phyloP scores from a whole-genome alignment of 2,888 invertebrate species.

The Panzeria rudis region DNA sequence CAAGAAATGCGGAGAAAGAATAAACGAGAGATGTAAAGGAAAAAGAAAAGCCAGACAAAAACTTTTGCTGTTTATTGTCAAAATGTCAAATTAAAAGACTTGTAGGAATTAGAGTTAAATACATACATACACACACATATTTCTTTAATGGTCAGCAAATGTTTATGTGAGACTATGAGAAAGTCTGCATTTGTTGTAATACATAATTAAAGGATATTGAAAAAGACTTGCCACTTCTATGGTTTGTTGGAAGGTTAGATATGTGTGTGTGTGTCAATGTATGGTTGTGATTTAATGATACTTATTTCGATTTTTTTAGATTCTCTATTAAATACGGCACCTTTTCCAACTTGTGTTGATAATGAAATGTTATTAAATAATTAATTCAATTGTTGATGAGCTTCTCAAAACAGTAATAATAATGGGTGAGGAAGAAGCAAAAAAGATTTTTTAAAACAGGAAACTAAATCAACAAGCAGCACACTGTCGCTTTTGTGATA shows the following conservation, averaged over 20 bases:
- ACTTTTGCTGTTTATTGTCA: conserved; percentile 46
- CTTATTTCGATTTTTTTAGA: conserved; percentile 23
- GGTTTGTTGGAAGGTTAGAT: background rate
- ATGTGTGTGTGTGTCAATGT: too few relatives aligned
- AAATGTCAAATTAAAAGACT: conserved; percentile 46
- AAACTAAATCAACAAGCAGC: conserved; percentile 54
- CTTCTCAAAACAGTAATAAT: background rate
- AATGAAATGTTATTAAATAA: conserved; percentile 52
- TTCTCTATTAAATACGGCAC: background rate
- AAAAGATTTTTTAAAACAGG: conserved; percentile 21
- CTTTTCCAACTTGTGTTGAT: background rate
- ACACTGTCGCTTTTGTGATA: background rate
- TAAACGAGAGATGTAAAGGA: background rate
- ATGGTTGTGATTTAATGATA: conserved; percentile 14
- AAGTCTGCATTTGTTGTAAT: conserved; percentile 9
- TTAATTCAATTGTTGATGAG: conserved; percentile 45
- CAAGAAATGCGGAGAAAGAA: background rate
- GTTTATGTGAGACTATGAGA: background rate
- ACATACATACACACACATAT: background rate
- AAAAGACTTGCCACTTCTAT: background rate
- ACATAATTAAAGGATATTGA: background rate
- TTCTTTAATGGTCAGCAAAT: conserved; percentile 33
- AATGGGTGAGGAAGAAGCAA: background rate
- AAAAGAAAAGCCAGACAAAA: background rate
- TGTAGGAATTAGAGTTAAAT: background rate